Conservation (phyloP, 2,113 vertebrate genomes). For the Rattus rattus region DNA sequence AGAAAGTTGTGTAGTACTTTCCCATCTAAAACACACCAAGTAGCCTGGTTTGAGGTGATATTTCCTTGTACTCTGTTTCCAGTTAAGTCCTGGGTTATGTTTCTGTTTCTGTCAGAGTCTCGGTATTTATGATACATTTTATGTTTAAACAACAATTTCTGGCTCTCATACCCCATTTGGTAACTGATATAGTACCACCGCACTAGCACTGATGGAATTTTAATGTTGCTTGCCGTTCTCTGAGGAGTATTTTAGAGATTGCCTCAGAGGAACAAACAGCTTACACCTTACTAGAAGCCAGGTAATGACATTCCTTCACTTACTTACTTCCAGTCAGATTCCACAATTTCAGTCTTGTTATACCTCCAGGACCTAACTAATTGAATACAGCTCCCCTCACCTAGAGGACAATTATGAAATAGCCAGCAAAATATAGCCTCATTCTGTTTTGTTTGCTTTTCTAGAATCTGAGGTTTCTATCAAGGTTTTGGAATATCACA, state of each 20-base stretch:
- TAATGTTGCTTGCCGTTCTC: conserved; percentile 16
- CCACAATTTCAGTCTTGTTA: conserved; percentile 3
- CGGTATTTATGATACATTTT: conserved; percentile 26
- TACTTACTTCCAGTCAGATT: conserved; percentile 23
- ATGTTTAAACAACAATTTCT: not conserved
- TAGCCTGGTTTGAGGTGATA: not conserved
- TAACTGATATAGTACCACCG: not conserved
- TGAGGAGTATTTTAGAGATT: conserved; percentile 48
- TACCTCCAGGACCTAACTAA: not conserved
- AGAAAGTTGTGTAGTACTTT: not conserved
- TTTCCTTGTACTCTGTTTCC: not conserved
- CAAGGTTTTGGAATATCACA: not conserved
- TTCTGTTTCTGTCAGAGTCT: not conserved
- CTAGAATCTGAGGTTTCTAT: conserved; percentile 43
- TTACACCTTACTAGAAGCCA: conserved; percentile 10
- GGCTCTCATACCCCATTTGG: not conserved
- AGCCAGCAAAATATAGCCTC: not conserved
- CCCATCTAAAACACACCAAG: not conserved
- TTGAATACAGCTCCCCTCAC: not conserved
- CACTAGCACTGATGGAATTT: not conserved
- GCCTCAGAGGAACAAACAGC: not conserved
- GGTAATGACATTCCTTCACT: conserved; percentile 59
- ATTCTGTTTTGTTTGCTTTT: conserved; percentile 15
- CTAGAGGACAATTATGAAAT: not conserved
- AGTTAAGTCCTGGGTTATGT: not conserved